Conservation (phyloP, 2,113 vertebrate genomes). For the Vulpes vulpes region DNA sequence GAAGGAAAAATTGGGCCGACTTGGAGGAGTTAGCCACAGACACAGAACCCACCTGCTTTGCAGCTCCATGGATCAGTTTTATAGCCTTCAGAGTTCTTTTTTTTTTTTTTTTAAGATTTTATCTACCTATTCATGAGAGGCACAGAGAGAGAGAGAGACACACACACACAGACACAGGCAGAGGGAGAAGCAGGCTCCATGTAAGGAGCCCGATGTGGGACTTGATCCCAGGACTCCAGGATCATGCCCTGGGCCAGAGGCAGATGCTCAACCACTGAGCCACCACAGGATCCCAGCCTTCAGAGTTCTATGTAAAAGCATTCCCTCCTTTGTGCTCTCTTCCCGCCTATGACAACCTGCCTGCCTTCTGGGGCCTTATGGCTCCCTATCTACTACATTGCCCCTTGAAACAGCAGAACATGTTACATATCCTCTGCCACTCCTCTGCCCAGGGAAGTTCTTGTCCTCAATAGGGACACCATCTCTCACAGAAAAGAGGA, state of each 20-base stretch:
- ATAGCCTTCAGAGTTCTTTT: too few relatives aligned
- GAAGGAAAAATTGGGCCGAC: not conserved
- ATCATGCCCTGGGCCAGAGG: too few relatives aligned
- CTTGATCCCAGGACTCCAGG: too few relatives aligned
- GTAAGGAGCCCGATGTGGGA: too few relatives aligned
- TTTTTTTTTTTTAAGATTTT: too few relatives aligned
- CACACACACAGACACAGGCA: too few relatives aligned
- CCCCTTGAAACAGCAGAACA: not conserved
- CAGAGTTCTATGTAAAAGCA: not conserved
- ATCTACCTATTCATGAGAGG: too few relatives aligned
- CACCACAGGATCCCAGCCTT: too few relatives aligned
- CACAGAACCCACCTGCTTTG: not conserved
- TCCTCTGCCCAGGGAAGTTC: not conserved
- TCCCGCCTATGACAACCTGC: not conserved
- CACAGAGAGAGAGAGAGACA: too few relatives aligned
- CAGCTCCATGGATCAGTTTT: not conserved
- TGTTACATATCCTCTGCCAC: too few relatives aligned
- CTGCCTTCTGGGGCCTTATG: rapidly evolving
- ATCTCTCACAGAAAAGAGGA: not conserved
- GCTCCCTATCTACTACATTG: not conserved
- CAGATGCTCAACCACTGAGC: too few relatives aligned
- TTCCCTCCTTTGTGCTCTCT: not conserved
- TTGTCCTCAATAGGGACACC: not conserved
- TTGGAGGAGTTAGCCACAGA: not conserved
- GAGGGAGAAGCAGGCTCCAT: too few relatives aligned